A percentile compares a stretch with the other conserved stretches of the same genome.
These are phyloP conservation scores for Ammodytes marinus DNA, from an alignment of 2,113 vertebrate genomes.

Conservation along the genomic window DNA sequence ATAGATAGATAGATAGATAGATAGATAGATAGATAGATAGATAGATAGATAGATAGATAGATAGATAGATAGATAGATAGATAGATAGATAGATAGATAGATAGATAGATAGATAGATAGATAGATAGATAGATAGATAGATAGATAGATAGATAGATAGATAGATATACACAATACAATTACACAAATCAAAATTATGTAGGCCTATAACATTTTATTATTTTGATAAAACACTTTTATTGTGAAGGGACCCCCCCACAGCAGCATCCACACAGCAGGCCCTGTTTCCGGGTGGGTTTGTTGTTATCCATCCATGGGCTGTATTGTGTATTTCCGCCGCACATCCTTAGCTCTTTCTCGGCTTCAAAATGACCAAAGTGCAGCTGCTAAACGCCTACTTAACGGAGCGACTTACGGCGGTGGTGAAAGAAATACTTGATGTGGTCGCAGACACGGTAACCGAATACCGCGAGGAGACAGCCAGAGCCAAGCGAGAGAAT, in stretches of 20 bases:
- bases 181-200: too few relatives aligned
- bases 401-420: slow-evolving; percentile 80
- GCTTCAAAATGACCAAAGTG: slow-evolving; percentile 77
- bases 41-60: too few relatives aligned
- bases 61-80: too few relatives aligned
- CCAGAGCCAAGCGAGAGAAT: slow-evolving; percentile 79
- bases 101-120: too few relatives aligned
- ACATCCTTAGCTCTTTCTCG: slow-evolving; percentile 27
- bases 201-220: too few relatives aligned
- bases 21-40: too few relatives aligned
- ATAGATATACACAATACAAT: too few relatives aligned
- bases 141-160: too few relatives aligned
- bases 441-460: slow-evolving; percentile 83
- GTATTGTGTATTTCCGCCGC: slow-evolving; percentile 39
- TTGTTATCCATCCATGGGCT: slow-evolving; percentile 14
- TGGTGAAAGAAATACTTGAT: slow-evolving; percentile 83
- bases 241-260: neutral
- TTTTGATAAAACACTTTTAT: slow-evolving; percentile 17
- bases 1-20: too few relatives aligned
- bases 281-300: slow-evolving; percentile 51
- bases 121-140: too few relatives aligned
- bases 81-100: too few relatives aligned
- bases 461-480: slow-evolving; percentile 85
- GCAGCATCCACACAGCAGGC: too few relatives aligned
- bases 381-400: slow-evolving; percentile 81